A percentile compares a stretch with the other conserved stretches of the same genome.
Conservation (phyloP, 2,797 vertebrate species). For the Chrysolophus pictus region DNA sequence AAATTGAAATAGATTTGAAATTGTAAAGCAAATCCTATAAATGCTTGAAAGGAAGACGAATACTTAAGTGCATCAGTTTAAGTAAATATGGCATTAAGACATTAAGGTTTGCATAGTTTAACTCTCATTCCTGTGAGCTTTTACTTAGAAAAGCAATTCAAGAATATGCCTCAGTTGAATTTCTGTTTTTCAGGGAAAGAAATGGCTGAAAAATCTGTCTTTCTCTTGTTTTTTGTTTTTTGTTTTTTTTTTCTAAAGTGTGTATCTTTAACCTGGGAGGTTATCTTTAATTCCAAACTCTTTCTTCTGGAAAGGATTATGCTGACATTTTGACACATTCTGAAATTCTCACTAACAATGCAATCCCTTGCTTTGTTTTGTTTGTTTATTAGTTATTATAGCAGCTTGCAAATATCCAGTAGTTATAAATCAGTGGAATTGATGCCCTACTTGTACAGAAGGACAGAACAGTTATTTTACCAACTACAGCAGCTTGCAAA, state of each 20-base stretch:
- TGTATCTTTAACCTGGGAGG: not conserved
- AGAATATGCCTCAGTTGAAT: not conserved
- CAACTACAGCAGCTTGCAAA: not conserved
- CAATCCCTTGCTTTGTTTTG: not conserved
- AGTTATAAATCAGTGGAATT: not conserved
- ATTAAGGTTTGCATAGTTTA: not conserved
- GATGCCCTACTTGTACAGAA: not conserved
- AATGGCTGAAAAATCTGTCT: not conserved
- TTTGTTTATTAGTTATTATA: not conserved
- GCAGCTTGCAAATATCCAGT: not conserved
- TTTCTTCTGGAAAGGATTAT: not conserved
- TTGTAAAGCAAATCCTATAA: not conserved
- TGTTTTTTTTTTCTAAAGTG: not conserved
- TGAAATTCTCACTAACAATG: not conserved
- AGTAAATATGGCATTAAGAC: not conserved
- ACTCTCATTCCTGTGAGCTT: not conserved
- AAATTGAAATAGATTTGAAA: conserved; percentile 4
- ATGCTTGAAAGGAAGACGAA: not conserved
- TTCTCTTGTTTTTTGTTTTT: not conserved
- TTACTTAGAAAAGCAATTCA: not conserved
- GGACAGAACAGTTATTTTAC: not conserved
- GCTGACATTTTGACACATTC: not conserved
- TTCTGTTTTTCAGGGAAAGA: not conserved
- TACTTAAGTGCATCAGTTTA: not conserved
- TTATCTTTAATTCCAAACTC: not conserved